Percentiles rank a stretch among this genome's conserved stretches.
phyloP scores from a whole-genome alignment of 1,140 invertebrate species.

The Matsumurasca onukii region DNA sequence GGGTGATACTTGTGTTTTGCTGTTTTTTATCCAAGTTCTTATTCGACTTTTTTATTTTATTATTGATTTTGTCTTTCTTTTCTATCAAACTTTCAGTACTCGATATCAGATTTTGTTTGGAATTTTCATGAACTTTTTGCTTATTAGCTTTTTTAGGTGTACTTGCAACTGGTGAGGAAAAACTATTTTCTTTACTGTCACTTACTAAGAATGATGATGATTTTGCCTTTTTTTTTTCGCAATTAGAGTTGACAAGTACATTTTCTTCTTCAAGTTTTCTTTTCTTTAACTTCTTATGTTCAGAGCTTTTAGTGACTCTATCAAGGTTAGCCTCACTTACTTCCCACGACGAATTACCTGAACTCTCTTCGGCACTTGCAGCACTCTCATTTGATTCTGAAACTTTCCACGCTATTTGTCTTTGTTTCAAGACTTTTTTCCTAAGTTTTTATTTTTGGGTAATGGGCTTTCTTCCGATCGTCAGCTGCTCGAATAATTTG shows the following conservation, averaged over 20 bases:
- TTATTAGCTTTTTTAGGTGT: neutral
- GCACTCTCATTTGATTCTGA: conserved; percentile 10
- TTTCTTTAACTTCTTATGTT: conserved; percentile 23
- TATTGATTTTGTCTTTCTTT: neutral
- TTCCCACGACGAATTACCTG: conserved; percentile 9
- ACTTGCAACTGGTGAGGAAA: neutral
- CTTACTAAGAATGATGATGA: conserved; percentile 3
- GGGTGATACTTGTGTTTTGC: neutral
- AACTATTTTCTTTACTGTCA: conserved; percentile 4
- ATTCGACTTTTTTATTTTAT: neutral
- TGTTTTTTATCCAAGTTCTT: neutral
- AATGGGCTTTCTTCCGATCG: neutral
- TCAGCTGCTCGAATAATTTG: conserved; percentile 17
- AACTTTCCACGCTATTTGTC: conserved; percentile 4
- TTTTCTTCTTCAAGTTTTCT: conserved; percentile 8
- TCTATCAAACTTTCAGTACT: neutral
- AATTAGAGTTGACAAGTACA: neutral
- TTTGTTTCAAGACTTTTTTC: conserved; percentile 3
- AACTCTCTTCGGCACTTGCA: neutral
- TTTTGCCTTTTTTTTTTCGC: neutral
- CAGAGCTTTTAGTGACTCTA: no score
- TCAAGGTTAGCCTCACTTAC: conserved; percentile 12
- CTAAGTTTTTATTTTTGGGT: conserved; percentile 4
- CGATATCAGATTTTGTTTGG: neutral
- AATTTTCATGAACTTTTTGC: neutral